phyloP scores from a whole-genome alignment of 2,888 invertebrate genomes.

The Archips xylosteana region DNA sequence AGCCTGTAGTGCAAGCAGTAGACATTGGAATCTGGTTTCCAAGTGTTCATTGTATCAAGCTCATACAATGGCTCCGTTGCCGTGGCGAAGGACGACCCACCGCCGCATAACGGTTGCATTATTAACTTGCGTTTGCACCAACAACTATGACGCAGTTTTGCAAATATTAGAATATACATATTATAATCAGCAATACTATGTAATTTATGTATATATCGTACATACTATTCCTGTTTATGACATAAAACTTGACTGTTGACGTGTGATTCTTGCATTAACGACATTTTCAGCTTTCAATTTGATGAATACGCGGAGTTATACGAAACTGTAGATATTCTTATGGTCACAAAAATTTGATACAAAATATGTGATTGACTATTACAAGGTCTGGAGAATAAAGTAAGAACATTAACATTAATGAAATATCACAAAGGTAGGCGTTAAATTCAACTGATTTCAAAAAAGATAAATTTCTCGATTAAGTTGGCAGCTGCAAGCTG shows the following conservation, averaged over 20 bases:
- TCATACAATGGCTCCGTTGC: slow-evolving; percentile 75
- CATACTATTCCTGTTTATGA: too few species aligned
- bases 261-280: neutral
- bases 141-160: slow-evolving; percentile 57
- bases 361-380: too few species aligned
- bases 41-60: slow-evolving; percentile 75
- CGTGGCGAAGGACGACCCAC: slow-evolving; percentile 80
- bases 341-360: too few species aligned
- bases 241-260: too few species aligned
- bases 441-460: neutral
- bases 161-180: slow-evolving; percentile 40
- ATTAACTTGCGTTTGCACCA: slow-evolving; percentile 56
- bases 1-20: slow-evolving; percentile 46
- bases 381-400: too few species aligned
- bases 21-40: slow-evolving; percentile 78
- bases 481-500: slow-evolving; percentile 28
- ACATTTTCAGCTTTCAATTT: neutral
- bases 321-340: too few species aligned
- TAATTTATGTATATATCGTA: too few species aligned
- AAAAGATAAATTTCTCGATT: slow-evolving; percentile 29
- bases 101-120: slow-evolving; percentile 78
- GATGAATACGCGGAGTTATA: neutral
- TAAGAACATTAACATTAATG: too few species aligned
- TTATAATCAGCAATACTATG: too few species aligned
- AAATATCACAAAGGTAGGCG: too few species aligned